Evolutionary conservation across 2,113 vertebrate genomes (phyloP).

Genomic region (Nycticorax nycticorax): DNA sequence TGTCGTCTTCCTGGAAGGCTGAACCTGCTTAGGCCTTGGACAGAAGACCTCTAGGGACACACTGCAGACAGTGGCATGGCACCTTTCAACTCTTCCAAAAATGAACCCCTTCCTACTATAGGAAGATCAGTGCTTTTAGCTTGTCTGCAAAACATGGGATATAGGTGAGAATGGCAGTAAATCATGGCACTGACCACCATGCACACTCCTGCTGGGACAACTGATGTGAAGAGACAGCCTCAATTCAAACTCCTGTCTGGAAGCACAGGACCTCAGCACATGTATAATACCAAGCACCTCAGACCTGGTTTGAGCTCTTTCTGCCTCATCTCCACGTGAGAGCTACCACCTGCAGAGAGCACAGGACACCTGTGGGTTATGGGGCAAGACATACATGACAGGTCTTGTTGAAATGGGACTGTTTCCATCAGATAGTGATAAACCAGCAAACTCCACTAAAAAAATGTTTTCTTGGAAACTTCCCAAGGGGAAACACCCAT

Average conservation of each 20-base stretch:
- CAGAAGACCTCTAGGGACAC: not conserved
- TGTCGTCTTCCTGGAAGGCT: not conserved
- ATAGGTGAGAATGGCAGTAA: not conserved
- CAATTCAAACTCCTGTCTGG: not conserved
- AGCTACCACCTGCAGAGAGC: not conserved
- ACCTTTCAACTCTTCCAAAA: not conserved
- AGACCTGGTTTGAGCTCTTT: not conserved
- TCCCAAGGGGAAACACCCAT: not conserved
- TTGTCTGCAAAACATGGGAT: not conserved
- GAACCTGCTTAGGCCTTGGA: not conserved
- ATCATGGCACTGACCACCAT: not conserved
- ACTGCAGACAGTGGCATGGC: not conserved
- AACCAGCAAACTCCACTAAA: not conserved
- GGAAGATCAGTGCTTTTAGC: not conserved
- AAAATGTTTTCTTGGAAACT: not conserved
- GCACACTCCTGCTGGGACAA: not conserved
- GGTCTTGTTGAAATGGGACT: not conserved
- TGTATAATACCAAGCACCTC: not conserved
- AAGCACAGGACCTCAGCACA: not conserved
- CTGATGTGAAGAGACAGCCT: not conserved
- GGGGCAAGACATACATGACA: not conserved
- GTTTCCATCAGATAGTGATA: not conserved
- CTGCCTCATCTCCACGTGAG: not conserved
- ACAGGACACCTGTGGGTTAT: not conserved
- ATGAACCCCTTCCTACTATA: not conserved